Conservation (phyloP, 2,113 vertebrate genomes). For the Larimichthys polyactis region DNA sequence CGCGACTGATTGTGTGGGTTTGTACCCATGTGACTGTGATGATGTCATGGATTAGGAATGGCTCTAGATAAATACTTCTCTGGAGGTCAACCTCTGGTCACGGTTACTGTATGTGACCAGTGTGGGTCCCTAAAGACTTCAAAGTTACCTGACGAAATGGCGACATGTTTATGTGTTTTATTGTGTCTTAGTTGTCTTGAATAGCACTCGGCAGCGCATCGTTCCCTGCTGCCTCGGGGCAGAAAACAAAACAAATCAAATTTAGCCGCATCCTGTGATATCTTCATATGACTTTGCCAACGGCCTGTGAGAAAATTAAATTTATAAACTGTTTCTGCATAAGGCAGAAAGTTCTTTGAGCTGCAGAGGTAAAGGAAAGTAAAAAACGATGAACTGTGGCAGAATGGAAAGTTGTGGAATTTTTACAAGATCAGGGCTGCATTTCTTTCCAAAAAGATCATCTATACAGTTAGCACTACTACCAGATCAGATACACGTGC, state of each 20-base stretch:
- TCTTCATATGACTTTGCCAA: conserved; percentile 37
- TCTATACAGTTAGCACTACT: neutral
- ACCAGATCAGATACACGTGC: neutral
- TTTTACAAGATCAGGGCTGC: neutral
- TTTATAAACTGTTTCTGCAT: conserved; percentile 12
- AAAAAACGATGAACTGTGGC: conserved; percentile 1
- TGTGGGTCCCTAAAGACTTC: conserved; percentile 19
- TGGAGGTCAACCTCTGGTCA: conserved; percentile 42
- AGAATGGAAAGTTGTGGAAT: conserved; percentile 9
- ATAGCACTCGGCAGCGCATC: neutral
- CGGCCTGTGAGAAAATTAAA: conserved; percentile 24
- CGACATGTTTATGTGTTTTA: conserved; percentile 12
- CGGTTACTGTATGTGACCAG: conserved; percentile 35
- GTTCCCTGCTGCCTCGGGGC: neutral
- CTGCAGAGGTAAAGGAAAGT: neutral
- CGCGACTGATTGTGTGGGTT: neutral
- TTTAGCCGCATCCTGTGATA: conserved; percentile 25
- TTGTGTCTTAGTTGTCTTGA: conserved; percentile 12
- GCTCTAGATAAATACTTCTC: conserved; percentile 28
- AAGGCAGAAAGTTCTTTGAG: neutral
- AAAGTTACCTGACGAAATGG: neutral
- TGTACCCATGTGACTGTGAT: conserved; percentile 12
- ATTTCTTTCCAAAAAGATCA: neutral
- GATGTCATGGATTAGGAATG: conserved; percentile 62
- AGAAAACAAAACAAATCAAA: conserved; percentile 21